Evolutionary conservation across 2,888 invertebrate species (phyloP), one percentile per base, ranked within the genome.

Genomic region (Phortica magna): DNA sequence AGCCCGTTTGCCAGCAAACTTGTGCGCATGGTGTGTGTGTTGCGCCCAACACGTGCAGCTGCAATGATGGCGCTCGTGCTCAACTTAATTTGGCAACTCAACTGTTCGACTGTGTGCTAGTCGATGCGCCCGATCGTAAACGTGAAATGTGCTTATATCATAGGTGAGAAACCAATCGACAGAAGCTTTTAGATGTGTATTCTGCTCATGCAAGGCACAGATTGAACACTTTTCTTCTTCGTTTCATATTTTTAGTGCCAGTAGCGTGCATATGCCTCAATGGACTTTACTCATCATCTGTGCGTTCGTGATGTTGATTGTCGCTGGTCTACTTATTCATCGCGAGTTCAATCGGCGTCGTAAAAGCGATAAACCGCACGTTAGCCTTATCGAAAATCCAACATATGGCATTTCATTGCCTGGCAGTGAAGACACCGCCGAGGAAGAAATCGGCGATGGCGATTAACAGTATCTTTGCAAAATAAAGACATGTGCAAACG

Each of bases 21-120:
- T 92, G 92, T 39, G 80, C 77, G 1, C 87, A 90, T 78, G 92
- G 92, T 2, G 78, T 81, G 0, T 91, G 91, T 76, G 80, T 85
- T 10, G 87, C 84, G 0, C 91, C 91, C 0, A 88, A 91, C 22
- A 77, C 83, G 17, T 95, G 95, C 84, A 92, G 91, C 42, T 95
- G 95, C 82, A 89, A 92, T n/a, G 83, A 90, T 4, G 94, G 94
- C 10, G 88, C 78, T 64, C 79, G 77, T 14, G 76, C 81, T 17
- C 82, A 83, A 6, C 67, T 81, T 14, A 82, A 81, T 22, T 75
- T 81, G 4, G 78, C 76, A 0, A 83, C 75, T 9, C 80, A 80
- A 0, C 57, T 81, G 6, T 75, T 82, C 7, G 77, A 81, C 17
- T 88, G 85, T 59, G 80, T 81, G 19, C 80, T 84, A 0, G 31